Percentiles rank a stretch among this genome's conserved stretches.
Conservation (phyloP, 2,113 vertebrate species). For the Hydrolagus affinis region DNA sequence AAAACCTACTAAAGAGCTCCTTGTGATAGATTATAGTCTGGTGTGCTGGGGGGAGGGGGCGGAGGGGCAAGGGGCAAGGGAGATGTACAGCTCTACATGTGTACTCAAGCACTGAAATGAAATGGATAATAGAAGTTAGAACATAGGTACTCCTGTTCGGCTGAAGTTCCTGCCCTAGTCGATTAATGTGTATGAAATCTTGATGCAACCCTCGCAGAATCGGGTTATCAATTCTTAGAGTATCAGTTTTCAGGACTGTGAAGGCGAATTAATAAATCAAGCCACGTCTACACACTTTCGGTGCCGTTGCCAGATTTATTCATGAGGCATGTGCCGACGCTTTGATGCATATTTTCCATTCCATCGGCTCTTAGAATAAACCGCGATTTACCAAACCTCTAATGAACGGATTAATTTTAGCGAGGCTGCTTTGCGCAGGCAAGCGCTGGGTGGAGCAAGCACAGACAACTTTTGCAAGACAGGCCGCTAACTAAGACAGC, state of each 20-base stretch:
- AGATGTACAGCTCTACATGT: neutral
- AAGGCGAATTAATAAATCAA: neutral
- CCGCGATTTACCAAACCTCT: neutral
- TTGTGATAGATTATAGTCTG: neutral
- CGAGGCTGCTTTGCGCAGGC: neutral
- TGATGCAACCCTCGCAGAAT: neutral
- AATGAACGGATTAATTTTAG: slow-evolving; percentile 21
- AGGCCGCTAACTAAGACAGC: slow-evolving; percentile 56
- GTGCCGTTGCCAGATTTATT: neutral
- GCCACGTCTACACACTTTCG: neutral
- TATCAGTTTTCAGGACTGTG: too few relatives aligned
- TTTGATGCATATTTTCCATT: neutral
- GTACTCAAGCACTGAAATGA: neutral
- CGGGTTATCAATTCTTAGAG: too few relatives aligned
- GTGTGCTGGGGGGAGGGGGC: neutral
- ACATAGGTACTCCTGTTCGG: neutral
- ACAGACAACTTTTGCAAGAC: slow-evolving; percentile 51
- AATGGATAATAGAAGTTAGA: neutral
- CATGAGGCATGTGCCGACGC: neutral
- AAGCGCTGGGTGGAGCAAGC: slow-evolving; percentile 39
- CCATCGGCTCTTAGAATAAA: neutral
- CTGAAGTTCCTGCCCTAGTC: neutral
- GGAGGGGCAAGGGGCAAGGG: neutral
- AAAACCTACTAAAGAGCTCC: slow-evolving; percentile 30
- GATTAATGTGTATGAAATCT: neutral